Conservation (phyloP, 2,888 invertebrate genomes). For the Tachina lurida region DNA sequence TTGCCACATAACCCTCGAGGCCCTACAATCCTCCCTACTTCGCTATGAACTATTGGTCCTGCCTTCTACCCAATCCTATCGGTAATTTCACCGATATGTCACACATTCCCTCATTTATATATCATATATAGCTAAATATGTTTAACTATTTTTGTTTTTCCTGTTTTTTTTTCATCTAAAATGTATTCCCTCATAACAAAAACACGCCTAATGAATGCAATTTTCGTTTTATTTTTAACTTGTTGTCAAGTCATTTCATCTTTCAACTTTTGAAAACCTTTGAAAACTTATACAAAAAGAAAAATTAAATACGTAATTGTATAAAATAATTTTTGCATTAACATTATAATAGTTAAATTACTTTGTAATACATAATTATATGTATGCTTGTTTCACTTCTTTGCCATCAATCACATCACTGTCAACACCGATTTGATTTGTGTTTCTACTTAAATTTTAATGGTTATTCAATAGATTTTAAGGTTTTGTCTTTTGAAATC, state of each 20-base stretch:
- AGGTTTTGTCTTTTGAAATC: neutral
- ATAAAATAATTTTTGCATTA: slow-evolving; percentile 33
- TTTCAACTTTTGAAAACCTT: neutral
- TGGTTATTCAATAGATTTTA: neutral
- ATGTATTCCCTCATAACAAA: no score
- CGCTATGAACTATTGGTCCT: no score
- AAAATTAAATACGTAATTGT: neutral
- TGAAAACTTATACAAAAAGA: neutral
- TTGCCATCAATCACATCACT: slow-evolving; percentile 16
- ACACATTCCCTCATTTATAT: no score
- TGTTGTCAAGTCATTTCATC: slow-evolving; percentile 9
- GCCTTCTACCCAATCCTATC: no score
- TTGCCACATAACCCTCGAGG: no score
- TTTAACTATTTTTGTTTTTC: neutral
- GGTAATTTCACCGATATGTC: no score
- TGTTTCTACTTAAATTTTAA: neutral
- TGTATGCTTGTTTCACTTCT: slow-evolving; percentile 9
- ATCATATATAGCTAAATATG: neutral
- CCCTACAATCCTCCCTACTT: no score
- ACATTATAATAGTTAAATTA: neutral
- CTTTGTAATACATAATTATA: slow-evolving; percentile 46
- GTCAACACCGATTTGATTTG: neutral
- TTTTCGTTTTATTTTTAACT: neutral
- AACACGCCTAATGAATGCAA: no score
- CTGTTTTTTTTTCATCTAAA: neutral